Evolutionary conservation across 92 coral and sea anemone genomes (phyloP).

Genomic region (Epizoanthus illoricatus): DNA sequence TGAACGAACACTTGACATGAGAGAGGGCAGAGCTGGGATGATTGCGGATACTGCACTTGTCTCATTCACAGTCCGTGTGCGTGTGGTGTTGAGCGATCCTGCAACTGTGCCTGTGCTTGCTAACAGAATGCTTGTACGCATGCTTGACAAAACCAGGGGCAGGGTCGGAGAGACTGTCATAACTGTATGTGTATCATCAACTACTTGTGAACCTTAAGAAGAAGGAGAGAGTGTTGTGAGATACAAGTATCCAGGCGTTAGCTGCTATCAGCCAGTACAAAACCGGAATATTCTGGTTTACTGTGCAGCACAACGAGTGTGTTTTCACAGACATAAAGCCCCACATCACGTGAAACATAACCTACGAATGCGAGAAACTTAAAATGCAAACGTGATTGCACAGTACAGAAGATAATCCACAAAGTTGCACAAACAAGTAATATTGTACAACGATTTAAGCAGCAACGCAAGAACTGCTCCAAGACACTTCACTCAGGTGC

Average conservation of each 20-base stretch:
- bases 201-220: conserved; percentile 23
- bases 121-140: not conserved
- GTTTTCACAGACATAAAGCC: not conserved
- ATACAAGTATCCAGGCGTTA: not conserved
- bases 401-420: too few species aligned
- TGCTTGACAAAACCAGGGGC: not conserved
- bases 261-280: conserved; percentile 1
- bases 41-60: not conserved
- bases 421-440: too few species aligned
- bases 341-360: not conserved
- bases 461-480: not conserved
- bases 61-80: too few species aligned
- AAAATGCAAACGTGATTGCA: too few species aligned
- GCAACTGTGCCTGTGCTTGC: not conserved
- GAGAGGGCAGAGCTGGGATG: not conserved
- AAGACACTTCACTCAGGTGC: not conserved
- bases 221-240: conserved; percentile 1
- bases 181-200: conserved; percentile 9
- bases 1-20: not conserved
- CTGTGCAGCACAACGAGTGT: not conserved
- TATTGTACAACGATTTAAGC: too few species aligned
- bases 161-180: not conserved
- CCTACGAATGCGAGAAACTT: too few species aligned
- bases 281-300: not conserved
- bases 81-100: not conserved